Evolutionary conservation across 1,140 invertebrate genomes (phyloP).

Genomic region (Panonychus citri): DNA sequence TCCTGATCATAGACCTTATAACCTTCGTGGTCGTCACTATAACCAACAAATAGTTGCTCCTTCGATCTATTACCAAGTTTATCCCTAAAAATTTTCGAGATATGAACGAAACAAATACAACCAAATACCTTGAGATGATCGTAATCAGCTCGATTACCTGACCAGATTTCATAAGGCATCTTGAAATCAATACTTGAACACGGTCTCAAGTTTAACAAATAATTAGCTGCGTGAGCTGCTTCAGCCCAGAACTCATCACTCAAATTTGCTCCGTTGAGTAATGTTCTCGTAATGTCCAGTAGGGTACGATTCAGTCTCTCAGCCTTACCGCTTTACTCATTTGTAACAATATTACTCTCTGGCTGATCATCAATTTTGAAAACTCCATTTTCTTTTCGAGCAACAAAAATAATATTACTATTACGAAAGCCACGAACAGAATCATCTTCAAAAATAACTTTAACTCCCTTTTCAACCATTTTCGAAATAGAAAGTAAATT

Average conservation of each 20-base stretch:
- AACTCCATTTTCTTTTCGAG: neutral
- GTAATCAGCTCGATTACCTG: no score
- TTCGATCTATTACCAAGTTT: neutral
- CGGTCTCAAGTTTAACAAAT: no score
- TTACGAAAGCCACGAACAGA: neutral
- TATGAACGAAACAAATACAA: no score
- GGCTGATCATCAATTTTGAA: neutral
- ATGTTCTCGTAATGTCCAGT: neutral
- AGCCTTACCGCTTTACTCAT: neutral
- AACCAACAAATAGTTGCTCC: no score
- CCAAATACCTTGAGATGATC: no score
- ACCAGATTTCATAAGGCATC: no score
- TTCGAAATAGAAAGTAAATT: neutral
- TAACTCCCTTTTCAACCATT: neutral
- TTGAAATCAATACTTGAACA: no score
- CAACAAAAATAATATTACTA: neutral
- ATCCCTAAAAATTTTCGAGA: no score
- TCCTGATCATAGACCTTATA: no score
- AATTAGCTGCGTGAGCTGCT: no score
- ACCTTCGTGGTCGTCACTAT: no score
- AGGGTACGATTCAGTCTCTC: conserved; percentile 5
- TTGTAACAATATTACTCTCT: neutral
- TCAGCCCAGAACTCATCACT: conserved; percentile 1
- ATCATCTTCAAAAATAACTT: neutral
- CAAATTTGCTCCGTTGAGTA: neutral